A percentile compares a stretch with the other conserved stretches of the same genome.
Conservation (phyloP, 2,113 vertebrate species). For the Neogale vison region DNA sequence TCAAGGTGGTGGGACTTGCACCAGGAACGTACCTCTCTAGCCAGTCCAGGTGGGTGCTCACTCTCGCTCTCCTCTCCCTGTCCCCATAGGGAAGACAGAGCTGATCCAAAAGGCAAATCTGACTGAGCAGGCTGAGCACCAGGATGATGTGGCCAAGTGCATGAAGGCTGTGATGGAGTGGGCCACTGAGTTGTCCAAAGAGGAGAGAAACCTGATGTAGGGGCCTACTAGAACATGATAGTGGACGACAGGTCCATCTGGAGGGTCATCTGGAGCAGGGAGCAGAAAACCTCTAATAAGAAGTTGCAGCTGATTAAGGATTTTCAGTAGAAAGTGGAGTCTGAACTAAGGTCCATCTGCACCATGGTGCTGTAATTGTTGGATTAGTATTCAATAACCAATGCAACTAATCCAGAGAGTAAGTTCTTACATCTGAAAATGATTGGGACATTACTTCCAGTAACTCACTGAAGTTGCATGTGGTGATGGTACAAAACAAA, state of each 20-base stretch:
- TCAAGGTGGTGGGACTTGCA: conserved; percentile 69
- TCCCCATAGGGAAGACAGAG: conserved; percentile 93
- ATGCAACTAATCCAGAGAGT: not conserved
- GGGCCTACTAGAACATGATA: conserved; percentile 98
- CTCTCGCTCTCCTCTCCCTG: not conserved
- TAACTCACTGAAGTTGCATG: not conserved
- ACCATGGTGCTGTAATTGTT: conserved; percentile 88
- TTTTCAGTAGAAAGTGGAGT: conserved; percentile 95
- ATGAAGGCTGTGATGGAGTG: conserved; percentile 95
- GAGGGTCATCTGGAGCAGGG: conserved; percentile 96
- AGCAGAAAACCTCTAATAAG: conserved; percentile 90
- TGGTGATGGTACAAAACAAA: not conserved
- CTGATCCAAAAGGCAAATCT: conserved; percentile 96
- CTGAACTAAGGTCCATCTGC: conserved; percentile 93
- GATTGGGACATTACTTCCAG: not conserved
- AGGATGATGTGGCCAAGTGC: conserved; percentile 95
- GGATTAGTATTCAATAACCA: not conserved
- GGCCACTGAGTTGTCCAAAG: conserved; percentile 91
- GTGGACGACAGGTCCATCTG: conserved; percentile 93
- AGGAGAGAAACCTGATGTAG: conserved; percentile 96
- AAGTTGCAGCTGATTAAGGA: conserved; percentile 92
- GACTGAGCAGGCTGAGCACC: conserved; percentile 97
- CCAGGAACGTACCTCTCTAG: not conserved
- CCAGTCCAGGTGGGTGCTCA: not conserved
- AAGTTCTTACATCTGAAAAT: not conserved